Evolutionary conservation across 2,888 invertebrate genomes (phyloP).

Genomic region (Lamellibrachia satsuma): DNA sequence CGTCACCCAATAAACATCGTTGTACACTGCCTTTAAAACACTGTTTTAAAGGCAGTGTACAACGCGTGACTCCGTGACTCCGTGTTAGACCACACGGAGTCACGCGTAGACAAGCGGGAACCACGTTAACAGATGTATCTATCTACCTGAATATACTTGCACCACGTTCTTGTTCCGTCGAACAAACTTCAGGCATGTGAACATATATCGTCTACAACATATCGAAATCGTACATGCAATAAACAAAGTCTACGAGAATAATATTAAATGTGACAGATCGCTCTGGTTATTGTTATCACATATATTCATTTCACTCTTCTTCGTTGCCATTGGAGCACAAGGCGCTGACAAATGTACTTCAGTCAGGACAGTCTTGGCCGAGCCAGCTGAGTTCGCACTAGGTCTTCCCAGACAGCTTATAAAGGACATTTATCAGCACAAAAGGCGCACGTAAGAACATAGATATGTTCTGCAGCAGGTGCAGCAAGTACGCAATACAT

Average conservation of each 20-base stretch:
- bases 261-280: neutral
- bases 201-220: conserved; percentile 33
- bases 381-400: too few species aligned
- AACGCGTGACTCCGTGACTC: too few species aligned
- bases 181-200: conserved; percentile 37
- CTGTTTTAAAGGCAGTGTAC: too few species aligned
- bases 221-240: neutral
- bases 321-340: neutral
- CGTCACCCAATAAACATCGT: neutral
- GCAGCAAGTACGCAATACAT: too few species aligned
- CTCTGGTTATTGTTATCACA: neutral
- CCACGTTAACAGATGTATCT: neutral
- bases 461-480: too few species aligned
- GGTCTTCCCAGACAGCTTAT: too few species aligned
- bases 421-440: too few species aligned
- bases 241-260: neutral
- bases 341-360: too few species aligned
- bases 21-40: neutral
- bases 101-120: neutral
- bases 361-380: too few species aligned
- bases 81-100: neutral
- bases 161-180: conserved; percentile 32
- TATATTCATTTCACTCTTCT: too few species aligned
- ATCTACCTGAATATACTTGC: conserved; percentile 38
- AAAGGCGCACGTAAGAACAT: too few species aligned